Evolutionary conservation across 2,113 vertebrate species (phyloP).

Genomic region (Mirounga angustirostris): DNA sequence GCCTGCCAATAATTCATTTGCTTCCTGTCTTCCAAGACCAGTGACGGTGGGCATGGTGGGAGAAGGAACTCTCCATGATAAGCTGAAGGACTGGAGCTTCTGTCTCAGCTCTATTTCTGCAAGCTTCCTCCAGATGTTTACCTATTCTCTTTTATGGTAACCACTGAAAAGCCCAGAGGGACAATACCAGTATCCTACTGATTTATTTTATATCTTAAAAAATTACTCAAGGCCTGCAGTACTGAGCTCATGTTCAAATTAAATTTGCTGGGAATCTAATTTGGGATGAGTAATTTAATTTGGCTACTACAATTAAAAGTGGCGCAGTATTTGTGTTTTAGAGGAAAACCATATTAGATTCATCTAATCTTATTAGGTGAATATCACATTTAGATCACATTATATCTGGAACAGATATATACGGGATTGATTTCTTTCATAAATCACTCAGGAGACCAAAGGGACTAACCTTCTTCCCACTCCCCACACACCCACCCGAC

Average conservation of each 20-base stretch:
- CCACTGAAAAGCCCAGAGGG: neutral
- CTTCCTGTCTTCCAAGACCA: neutral
- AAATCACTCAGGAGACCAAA: conserved; percentile 43
- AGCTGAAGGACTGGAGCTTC: neutral
- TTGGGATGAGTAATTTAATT: conserved; percentile 81
- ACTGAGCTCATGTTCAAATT: conserved; percentile 73
- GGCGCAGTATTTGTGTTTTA: conserved; percentile 78
- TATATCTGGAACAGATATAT: conserved; percentile 69
- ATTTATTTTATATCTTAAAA: conserved; percentile 72
- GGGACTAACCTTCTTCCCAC: neutral
- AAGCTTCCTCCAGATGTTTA: conserved; percentile 10
- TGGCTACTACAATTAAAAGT: conserved; percentile 83
- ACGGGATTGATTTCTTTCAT: conserved; percentile 70
- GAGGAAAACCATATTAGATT: conserved; percentile 76
- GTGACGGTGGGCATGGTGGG: neutral
- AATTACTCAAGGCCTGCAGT: conserved; percentile 64
- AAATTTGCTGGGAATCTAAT: conserved; percentile 78
- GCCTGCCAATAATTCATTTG: neutral
- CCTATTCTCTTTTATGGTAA: conserved; percentile 27
- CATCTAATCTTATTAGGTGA: conserved; percentile 76
- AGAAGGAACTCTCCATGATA: neutral
- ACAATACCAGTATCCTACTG: neutral
- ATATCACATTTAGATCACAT: conserved; percentile 72
- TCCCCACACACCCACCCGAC: neutral
- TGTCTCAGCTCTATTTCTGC: neutral